Evolutionary conservation across 2,888 invertebrate species (phyloP).

Genomic region (Acholoe squamosa): DNA sequence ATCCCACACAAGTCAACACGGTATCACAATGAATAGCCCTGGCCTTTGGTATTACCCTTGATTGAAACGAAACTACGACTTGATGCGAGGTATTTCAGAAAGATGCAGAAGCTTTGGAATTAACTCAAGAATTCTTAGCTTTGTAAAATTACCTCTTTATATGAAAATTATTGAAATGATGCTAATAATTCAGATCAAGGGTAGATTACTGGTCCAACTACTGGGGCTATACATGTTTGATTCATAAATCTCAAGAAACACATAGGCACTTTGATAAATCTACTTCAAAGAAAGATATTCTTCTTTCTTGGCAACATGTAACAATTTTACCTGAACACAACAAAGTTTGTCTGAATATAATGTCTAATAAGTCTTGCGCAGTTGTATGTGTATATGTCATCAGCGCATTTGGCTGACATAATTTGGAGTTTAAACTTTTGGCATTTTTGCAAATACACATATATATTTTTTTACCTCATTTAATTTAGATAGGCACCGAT

Average conservation of each 20-base stretch:
- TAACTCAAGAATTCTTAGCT: not conserved
- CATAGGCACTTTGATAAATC: not conserved
- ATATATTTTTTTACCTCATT: too few relatives aligned
- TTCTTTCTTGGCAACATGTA: constrained; percentile 8
- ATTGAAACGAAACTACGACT: constrained; percentile 35
- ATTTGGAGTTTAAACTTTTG: too few relatives aligned
- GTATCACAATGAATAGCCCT: constrained; percentile 34
- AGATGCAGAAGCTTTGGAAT: not conserved
- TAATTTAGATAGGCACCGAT: too few relatives aligned
- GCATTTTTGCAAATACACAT: too few relatives aligned
- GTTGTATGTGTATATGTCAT: not conserved
- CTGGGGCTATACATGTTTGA: constrained; percentile 42
- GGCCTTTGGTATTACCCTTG: constrained; percentile 36
- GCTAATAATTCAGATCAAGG: constrained; percentile 4
- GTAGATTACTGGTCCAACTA: not conserved
- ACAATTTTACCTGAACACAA: constrained; percentile 19
- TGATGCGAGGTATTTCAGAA: too few relatives aligned
- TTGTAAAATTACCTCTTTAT: not conserved
- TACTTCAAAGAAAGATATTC: not conserved
- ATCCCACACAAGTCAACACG: not conserved
- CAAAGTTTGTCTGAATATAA: not conserved
- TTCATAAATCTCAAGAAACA: not conserved
- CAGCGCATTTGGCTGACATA: too few relatives aligned
- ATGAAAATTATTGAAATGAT: not conserved
- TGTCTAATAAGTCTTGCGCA: not conserved